Conservation (phyloP, 2,888 invertebrate genomes). For the Tachina fera region DNA sequence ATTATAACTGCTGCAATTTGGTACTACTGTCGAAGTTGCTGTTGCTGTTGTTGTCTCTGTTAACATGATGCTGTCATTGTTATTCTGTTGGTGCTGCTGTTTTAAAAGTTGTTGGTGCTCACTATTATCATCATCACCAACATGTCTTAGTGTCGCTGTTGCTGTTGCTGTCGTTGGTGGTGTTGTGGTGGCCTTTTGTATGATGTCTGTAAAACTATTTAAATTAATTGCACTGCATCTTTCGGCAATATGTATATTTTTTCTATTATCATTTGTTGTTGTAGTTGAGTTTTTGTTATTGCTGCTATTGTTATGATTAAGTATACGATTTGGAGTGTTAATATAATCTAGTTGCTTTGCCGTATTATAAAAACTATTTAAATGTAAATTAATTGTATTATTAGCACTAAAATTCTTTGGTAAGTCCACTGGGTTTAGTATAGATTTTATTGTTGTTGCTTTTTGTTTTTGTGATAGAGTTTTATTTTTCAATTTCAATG, state of each 20-base stretch:
- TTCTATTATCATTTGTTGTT: conserved; percentile 66
- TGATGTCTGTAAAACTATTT: conserved; percentile 76
- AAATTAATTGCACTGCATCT: conserved; percentile 75
- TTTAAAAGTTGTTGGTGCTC: conserved; percentile 32
- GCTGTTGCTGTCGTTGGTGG: conserved; percentile 14
- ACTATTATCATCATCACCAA: conserved; percentile 65
- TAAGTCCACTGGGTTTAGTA: conserved; percentile 83
- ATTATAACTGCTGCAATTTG: conserved; percentile 38
- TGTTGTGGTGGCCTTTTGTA: conserved; percentile 79
- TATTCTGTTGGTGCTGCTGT: conserved; percentile 63
- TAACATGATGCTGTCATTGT: conserved; percentile 65
- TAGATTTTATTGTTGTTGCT: conserved; percentile 80
- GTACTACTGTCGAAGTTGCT: conserved; percentile 53
- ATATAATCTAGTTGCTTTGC: conserved; percentile 66
- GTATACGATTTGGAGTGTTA: conserved; percentile 59
- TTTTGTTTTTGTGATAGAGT: conserved; percentile 61
- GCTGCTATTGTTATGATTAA: conserved; percentile 72
- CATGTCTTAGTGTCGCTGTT: conserved; percentile 75
- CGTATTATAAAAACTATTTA: conserved; percentile 76
- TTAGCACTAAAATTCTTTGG: conserved; percentile 83
- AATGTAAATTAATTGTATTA: conserved; percentile 74
- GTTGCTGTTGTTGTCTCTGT: conserved; percentile 64
- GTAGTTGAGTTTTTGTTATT: conserved; percentile 22
- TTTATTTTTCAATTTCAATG: conserved; percentile 33
- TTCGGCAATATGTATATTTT: conserved; percentile 72